Percentiles rank a stretch among this genome's conserved stretches.
Conservation (phyloP, 2,888 invertebrate species). For the Leptinotarsa rubiginosa region DNA sequence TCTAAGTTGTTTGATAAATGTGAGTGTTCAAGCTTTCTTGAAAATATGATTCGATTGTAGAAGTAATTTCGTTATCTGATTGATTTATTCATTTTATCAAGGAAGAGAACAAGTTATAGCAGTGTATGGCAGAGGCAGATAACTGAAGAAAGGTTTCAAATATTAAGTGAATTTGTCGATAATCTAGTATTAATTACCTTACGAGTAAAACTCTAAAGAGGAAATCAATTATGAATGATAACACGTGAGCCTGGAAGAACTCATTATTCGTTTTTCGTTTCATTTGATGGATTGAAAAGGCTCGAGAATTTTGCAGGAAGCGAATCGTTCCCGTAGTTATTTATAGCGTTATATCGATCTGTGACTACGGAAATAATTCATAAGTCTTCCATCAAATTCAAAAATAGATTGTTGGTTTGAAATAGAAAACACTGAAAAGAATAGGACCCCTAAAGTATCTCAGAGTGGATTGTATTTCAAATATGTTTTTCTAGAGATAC, state of each 20-base stretch:
- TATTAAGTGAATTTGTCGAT: background rate
- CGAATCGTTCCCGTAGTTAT: background rate
- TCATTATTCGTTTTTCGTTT: background rate
- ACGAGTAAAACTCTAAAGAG: background rate
- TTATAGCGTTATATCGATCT: slow-evolving; percentile 9
- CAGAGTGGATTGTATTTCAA: background rate
- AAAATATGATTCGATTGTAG: too few species aligned
- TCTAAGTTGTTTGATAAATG: too few species aligned
- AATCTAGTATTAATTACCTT: background rate
- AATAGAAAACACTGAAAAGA: background rate
- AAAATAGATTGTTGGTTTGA: slow-evolving; percentile 10
- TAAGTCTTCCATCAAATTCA: slow-evolving; percentile 1
- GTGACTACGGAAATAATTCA: slow-evolving; percentile 1
- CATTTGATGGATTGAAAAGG: background rate
- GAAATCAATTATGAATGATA: background rate
- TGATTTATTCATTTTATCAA: too few species aligned
- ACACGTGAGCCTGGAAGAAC: background rate
- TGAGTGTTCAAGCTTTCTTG: too few species aligned
- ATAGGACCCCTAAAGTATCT: background rate
- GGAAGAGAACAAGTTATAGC: too few species aligned
- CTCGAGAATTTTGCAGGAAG: background rate
- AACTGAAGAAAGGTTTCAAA: background rate
- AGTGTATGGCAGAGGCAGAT: too few species aligned
- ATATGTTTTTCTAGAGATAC: too few species aligned
- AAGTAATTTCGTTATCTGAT: too few species aligned